Conservation (phyloP, 1,140 invertebrate species). For the Centruroides vittatus region DNA sequence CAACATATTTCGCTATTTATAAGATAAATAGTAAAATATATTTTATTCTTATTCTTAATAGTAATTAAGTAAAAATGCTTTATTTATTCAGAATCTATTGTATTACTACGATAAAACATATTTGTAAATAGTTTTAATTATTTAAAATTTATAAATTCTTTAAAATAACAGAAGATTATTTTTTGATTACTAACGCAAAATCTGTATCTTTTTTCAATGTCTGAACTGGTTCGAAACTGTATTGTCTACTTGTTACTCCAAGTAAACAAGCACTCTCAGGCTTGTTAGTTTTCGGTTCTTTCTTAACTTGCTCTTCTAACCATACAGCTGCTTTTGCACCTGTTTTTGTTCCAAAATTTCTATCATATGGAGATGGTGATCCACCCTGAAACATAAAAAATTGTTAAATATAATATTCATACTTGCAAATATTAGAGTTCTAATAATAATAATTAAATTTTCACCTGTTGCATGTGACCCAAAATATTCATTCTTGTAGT, state of each 20-base stretch:
- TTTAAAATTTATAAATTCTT: no score
- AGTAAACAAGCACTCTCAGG: constrained; percentile 60
- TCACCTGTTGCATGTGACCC: constrained; percentile 65
- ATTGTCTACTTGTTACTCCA: constrained; percentile 71
- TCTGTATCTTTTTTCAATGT: constrained; percentile 77
- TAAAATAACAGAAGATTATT: neutral
- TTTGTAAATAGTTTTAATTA: no score
- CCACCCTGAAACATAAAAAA: constrained; percentile 44
- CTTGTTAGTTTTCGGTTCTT: constrained; percentile 9
- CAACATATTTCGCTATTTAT: no score
- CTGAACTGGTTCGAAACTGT: constrained; percentile 73
- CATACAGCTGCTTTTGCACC: constrained; percentile 83
- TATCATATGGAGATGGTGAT: constrained; percentile 89
- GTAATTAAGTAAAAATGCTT: no score
- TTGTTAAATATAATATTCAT: neutral
- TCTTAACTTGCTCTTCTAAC: constrained; percentile 42
- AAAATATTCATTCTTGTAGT: constrained; percentile 86
- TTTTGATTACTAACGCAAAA: constrained; percentile 56
- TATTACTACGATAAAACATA: no score
- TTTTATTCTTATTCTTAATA: no score
- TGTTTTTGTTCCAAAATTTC: constrained; percentile 97
- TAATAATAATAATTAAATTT: no score
- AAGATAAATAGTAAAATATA: no score
- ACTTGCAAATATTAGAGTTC: no score
- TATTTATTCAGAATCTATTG: no score